Evolutionary conservation across 2,888 invertebrate species (phyloP).

Genomic region (Eupithecia abbreviata): DNA sequence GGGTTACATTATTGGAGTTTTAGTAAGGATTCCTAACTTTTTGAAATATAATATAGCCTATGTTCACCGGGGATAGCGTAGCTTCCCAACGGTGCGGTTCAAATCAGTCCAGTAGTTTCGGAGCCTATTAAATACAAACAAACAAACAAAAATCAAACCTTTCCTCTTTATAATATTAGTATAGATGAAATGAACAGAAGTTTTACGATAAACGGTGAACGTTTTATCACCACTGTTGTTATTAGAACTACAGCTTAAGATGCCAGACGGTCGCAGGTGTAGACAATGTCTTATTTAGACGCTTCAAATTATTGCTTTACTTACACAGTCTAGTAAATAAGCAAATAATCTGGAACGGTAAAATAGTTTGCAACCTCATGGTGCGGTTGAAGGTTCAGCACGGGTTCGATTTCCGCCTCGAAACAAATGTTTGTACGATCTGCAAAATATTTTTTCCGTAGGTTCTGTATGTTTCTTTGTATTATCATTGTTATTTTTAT

Average conservation of each 20-base stretch:
- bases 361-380: not conserved
- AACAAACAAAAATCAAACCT: too few relatives aligned
- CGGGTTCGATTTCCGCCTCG: not conserved
- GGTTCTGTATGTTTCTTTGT: too few relatives aligned
- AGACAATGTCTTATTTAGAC: conserved; percentile 28
- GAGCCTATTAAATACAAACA: too few relatives aligned
- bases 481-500: too few relatives aligned
- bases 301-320: conserved; percentile 19
- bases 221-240: not conserved
- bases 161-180: too few relatives aligned
- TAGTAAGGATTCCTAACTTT: too few relatives aligned
- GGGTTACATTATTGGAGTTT: too few relatives aligned
- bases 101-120: too few relatives aligned
- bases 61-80: too few relatives aligned
- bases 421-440: not conserved
- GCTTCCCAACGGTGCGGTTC: too few relatives aligned
- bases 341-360: not conserved
- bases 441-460: not conserved
- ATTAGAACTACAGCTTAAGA: not conserved
- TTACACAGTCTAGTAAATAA: conserved; percentile 1
- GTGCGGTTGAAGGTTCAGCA: not conserved
- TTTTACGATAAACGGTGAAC: not conserved
- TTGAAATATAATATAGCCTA: too few relatives aligned
- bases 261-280: conserved; percentile 27
- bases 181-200: too few relatives aligned